Conservation (phyloP, 2,888 invertebrate genomes). For the Selenia dentaria region DNA sequence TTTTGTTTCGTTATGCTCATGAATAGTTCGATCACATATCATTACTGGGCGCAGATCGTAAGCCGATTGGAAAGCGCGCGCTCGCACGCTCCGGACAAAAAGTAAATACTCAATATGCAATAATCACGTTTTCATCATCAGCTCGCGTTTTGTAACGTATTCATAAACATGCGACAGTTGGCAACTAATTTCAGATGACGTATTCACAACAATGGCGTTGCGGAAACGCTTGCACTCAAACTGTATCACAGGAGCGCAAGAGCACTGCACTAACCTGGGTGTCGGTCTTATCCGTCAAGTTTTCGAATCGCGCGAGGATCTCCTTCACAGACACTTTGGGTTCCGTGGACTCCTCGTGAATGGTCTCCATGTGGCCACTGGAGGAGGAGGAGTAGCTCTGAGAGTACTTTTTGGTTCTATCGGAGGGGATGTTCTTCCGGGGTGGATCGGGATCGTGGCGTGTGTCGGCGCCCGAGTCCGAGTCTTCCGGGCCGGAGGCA, state of each 20-base stretch:
- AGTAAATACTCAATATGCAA: slow-evolving; percentile 34
- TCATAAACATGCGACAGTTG: slow-evolving; percentile 32
- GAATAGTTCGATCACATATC: slow-evolving; percentile 49
- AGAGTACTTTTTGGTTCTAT: slow-evolving; percentile 66
- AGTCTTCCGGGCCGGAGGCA: slow-evolving; percentile 86
- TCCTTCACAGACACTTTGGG: slow-evolving; percentile 94
- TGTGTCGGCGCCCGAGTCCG: slow-evolving; percentile 88
- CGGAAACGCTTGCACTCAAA: slow-evolving; percentile 25
- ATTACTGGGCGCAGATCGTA: slow-evolving; percentile 42
- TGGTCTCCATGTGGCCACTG: slow-evolving; percentile 91
- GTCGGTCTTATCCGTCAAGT: slow-evolving; percentile 82
- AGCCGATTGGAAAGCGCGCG: slow-evolving; percentile 53
- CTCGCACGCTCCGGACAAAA: slow-evolving; percentile 29
- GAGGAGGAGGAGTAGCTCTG: slow-evolving; percentile 83
- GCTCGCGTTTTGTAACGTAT: slow-evolving; percentile 42
- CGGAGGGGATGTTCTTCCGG: slow-evolving; percentile 50
- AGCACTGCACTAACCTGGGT: slow-evolving; percentile 46
- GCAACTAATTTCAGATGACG: slow-evolving; percentile 39
- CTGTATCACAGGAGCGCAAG: slow-evolving; percentile 21
- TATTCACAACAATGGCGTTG: slow-evolving; percentile 36
- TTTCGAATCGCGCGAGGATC: slow-evolving; percentile 92
- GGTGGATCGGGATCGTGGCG: slow-evolving; percentile 71
- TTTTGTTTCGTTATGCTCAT: slow-evolving; percentile 27
- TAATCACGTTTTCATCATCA: slow-evolving; percentile 47
- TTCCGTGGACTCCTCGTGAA: slow-evolving; percentile 90